Evolutionary conservation across 2,888 invertebrate species (phyloP).

Genomic region (Plemyria rubiginata): DNA sequence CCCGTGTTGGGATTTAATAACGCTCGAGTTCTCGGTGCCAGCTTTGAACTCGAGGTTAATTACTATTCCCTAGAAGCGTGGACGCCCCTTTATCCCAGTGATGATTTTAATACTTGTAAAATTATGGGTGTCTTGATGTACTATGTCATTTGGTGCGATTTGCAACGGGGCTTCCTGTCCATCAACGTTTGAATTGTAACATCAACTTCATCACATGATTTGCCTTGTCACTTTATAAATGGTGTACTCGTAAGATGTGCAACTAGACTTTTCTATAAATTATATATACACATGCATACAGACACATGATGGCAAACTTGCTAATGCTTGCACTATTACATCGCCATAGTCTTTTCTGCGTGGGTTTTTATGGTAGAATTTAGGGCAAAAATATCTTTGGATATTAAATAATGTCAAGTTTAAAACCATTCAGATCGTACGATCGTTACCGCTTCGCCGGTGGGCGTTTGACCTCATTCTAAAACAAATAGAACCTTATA

Average conservation of each 20-base stretch:
- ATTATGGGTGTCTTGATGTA: conserved; percentile 40
- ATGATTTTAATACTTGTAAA: conserved; percentile 31
- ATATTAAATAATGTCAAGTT: conserved; percentile 56
- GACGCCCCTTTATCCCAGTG: conserved; percentile 23
- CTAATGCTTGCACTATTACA: conserved; percentile 24
- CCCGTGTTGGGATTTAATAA: conserved; percentile 50
- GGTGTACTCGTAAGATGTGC: conserved; percentile 30
- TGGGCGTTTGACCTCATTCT: conserved; percentile 67
- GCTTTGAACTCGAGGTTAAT: conserved; percentile 60
- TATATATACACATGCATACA: no score
- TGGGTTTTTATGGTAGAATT: conserved; percentile 37
- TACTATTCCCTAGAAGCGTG: conserved; percentile 46
- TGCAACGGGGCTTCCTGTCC: conserved; percentile 42
- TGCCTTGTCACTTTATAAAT: conserved; percentile 44
- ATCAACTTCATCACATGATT: conserved; percentile 38
- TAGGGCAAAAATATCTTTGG: conserved; percentile 37
- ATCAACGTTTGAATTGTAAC: conserved; percentile 39
- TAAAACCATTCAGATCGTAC: conserved; percentile 57
- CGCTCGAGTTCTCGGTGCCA: conserved; percentile 41
- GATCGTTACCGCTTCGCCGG: conserved; percentile 61
- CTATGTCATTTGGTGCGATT: conserved; percentile 48
- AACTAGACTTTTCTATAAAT: conserved; percentile 44
- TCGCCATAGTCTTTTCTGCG: conserved; percentile 15
- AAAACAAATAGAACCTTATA: conserved; percentile 61
- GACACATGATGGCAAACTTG: conserved; percentile 33